phyloP scores from a whole-genome alignment of 2,113 vertebrate species.

The Pseudois nayaur region DNA sequence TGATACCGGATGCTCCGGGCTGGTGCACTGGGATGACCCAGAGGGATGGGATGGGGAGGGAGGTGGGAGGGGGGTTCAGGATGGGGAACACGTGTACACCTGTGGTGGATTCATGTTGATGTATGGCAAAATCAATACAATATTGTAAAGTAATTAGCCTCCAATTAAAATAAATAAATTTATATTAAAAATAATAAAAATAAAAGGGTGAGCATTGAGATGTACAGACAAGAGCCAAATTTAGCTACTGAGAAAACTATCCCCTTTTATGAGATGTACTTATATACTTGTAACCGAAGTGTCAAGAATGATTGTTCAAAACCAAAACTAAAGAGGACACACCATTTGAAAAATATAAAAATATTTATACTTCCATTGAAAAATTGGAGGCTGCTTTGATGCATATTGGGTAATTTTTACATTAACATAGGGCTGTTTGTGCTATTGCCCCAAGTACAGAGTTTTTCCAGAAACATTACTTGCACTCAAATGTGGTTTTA shows the following conservation, averaged over 20 bases:
- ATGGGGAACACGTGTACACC: no score
- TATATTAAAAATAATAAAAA: no score
- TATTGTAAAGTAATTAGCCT: no score
- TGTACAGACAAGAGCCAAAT: neutral
- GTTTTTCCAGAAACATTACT: neutral
- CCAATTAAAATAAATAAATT: no score
- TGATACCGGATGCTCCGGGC: no score
- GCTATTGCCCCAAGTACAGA: neutral
- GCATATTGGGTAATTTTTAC: neutral
- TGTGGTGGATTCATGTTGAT: fast-evolving
- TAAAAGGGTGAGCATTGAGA: neutral
- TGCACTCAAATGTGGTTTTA: neutral
- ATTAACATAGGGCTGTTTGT: neutral
- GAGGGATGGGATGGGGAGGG: no score
- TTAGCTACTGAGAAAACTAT: neutral
- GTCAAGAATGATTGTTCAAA: neutral
- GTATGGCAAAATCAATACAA: no score
- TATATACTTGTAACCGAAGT: neutral
- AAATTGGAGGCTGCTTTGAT: neutral
- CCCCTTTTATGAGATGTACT: neutral
- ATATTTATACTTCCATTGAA: neutral
- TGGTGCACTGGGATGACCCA: no score
- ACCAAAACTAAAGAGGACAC: neutral
- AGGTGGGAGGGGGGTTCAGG: no score
- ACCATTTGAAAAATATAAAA: neutral